Percentiles rank a stretch among this genome's conserved stretches.
Conservation (phyloP, 2,797 vertebrate genomes). For the Danio kyathit region DNA sequence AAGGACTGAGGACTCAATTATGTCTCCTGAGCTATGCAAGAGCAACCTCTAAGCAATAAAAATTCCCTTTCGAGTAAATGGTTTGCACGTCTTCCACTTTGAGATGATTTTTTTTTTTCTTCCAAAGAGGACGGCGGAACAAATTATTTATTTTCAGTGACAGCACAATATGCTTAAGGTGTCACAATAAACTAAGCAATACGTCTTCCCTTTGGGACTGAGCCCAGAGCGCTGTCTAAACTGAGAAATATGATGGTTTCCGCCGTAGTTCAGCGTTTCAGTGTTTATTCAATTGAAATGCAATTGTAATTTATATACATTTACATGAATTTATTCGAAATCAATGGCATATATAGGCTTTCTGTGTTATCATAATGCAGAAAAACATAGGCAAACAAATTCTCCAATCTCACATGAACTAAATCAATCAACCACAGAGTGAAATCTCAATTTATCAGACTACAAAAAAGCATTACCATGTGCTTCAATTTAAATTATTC, state of each 20-base stretch:
- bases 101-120: background rate
- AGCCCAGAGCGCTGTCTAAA: constrained; percentile 25
- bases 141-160: constrained; percentile 32
- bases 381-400: too few species aligned
- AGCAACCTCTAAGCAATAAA: constrained; percentile 2
- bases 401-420: too few species aligned
- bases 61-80: background rate
- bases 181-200: constrained; percentile 37
- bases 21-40: background rate
- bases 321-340: constrained; percentile 20
- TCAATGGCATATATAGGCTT: background rate
- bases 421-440: too few species aligned
- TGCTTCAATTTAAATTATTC: too few species aligned
- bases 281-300: constrained; percentile 14
- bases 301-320: constrained; percentile 22
- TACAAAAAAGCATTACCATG: too few species aligned
- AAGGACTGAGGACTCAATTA: background rate
- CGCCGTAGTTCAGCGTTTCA: constrained; percentile 15
- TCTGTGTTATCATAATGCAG: background rate
- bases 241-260: constrained; percentile 6
- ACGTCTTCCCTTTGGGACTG: constrained; percentile 24
- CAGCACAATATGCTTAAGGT: constrained; percentile 37
- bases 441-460: too few species aligned
- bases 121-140: background rate
- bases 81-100: constrained; percentile 1